Percentiles rank a stretch among this genome's conserved stretches.
These are phyloP conservation scores for Peromyscus attwateri DNA, from an alignment of 2,797 vertebrate genomes.

Conservation along the genomic window DNA sequence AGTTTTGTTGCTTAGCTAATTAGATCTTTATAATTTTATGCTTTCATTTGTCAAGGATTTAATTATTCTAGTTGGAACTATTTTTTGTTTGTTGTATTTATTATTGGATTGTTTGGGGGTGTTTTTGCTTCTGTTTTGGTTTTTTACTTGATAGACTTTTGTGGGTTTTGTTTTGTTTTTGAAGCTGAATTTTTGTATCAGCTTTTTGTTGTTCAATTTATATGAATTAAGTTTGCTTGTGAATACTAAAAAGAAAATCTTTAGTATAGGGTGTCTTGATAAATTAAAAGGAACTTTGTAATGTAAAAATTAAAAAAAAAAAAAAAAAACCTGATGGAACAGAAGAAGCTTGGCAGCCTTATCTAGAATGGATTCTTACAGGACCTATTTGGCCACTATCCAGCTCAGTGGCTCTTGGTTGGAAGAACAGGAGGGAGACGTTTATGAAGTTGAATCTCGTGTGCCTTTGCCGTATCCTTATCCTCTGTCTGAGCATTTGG, in stretches of 20 bases:
- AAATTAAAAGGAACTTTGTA: constrained; percentile 19
- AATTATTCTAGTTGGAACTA: constrained; percentile 71
- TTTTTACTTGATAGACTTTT: constrained; percentile 13
- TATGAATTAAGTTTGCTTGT: constrained; percentile 77
- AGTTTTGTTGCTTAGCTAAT: constrained; percentile 64
- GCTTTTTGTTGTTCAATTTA: constrained; percentile 79
- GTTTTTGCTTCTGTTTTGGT: neutral
- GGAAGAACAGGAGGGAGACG: constrained; percentile 92
- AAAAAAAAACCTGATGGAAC: constrained; percentile 38
- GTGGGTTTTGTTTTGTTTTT: constrained; percentile 48
- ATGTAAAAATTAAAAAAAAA: neutral
- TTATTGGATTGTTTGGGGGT: neutral
- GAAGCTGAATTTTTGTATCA: constrained; percentile 43
- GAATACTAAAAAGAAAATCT: constrained; percentile 53
- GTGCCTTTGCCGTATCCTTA: constrained; percentile 96
- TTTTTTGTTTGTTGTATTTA: constrained; percentile 68
- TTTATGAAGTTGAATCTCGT: constrained; percentile 96
- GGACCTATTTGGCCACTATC: constrained; percentile 90
- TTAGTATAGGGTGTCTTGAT: constrained; percentile 69
- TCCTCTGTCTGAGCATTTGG: constrained; percentile 90
- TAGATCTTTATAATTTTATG: constrained; percentile 76
- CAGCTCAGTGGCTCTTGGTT: constrained; percentile 89
- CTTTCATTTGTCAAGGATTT: constrained; percentile 66
- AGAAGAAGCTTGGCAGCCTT: neutral
- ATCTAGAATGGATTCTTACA: constrained; percentile 94